Percentiles rank a stretch among this genome's conserved stretches.
phyloP scores from a whole-genome alignment of 1,140 invertebrate species.

The Battus philenor region DNA sequence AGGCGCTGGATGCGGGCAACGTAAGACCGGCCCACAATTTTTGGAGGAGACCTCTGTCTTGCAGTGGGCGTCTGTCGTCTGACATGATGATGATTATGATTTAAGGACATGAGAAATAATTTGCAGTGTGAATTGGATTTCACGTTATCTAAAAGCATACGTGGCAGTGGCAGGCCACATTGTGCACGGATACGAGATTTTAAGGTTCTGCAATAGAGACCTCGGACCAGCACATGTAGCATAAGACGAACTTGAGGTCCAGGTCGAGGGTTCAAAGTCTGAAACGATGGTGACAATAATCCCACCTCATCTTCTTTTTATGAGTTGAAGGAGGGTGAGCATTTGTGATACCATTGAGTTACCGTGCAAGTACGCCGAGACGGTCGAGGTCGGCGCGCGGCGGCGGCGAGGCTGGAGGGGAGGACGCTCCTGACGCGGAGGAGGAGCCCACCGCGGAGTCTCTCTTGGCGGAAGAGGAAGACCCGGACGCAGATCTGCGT shows the following conservation, averaged over 20 bases:
- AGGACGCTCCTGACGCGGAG: constrained; percentile 32
- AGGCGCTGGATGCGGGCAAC: too few species aligned
- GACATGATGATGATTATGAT: too few species aligned
- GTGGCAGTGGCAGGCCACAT: not conserved
- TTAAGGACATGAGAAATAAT: too few species aligned
- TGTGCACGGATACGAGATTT: not conserved
- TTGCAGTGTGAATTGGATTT: too few species aligned
- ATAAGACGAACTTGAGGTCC: not conserved
- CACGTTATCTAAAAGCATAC: too few species aligned
- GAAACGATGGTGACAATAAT: too few species aligned
- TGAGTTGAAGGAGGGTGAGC: too few species aligned
- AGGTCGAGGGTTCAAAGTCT: too few species aligned
- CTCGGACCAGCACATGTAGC: not conserved
- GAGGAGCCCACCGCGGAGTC: constrained; percentile 59
- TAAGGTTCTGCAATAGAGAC: not conserved
- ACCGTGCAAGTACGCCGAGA: constrained; percentile 51
- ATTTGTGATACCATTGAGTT: not conserved
- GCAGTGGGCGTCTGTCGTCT: too few species aligned
- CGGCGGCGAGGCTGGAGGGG: constrained; percentile 48
- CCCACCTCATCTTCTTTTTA: too few species aligned
- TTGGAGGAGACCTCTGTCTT: too few species aligned
- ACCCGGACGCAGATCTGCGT: constrained; percentile 50
- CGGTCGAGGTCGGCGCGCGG: constrained; percentile 44
- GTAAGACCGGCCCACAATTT: too few species aligned
- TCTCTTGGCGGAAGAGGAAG: constrained; percentile 45